phyloP scores from a whole-genome alignment of 2,888 invertebrate species.

The Metellina segmentata region DNA sequence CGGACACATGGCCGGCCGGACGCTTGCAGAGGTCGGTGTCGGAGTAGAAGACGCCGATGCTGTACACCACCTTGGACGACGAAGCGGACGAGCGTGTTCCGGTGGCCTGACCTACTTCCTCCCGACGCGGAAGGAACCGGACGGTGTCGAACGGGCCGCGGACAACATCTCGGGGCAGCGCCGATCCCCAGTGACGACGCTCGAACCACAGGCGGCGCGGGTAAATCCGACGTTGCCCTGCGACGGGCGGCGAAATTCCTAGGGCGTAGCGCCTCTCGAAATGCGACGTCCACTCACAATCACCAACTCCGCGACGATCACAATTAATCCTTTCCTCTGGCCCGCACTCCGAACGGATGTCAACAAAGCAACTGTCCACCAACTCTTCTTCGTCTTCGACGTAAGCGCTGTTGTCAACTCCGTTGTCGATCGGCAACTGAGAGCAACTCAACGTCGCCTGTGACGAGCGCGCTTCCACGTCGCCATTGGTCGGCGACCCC shows the following conservation, averaged over 20 bases:
- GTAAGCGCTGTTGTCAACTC: slow-evolving; percentile 62
- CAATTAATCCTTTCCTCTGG: slow-evolving; percentile 4
- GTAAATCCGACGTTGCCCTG: slow-evolving; percentile 8
- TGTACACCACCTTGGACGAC: slow-evolving; percentile 45
- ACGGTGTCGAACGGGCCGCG: background rate
- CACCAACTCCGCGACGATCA: slow-evolving; percentile 1
- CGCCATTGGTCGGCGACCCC: slow-evolving; percentile 29
- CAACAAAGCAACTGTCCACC: slow-evolving; percentile 27
- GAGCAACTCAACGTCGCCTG: slow-evolving; percentile 15
- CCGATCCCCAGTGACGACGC: slow-evolving; percentile 59
- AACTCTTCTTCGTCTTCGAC: background rate
- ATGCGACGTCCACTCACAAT: slow-evolving; percentile 13
- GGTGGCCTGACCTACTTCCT: slow-evolving; percentile 54
- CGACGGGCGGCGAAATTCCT: slow-evolving; percentile 34
- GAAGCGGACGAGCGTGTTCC: background rate
- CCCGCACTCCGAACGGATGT: background rate
- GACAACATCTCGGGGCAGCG: slow-evolving; percentile 18
- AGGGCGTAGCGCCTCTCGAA: slow-evolving; percentile 1
- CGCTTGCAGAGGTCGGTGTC: slow-evolving; percentile 71
- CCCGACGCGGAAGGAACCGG: slow-evolving; percentile 21
- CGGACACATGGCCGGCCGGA: background rate
- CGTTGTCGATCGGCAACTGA: slow-evolving; percentile 25
- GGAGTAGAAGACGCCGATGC: slow-evolving; percentile 77
- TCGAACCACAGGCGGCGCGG: slow-evolving; percentile 67
- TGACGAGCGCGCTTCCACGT: slow-evolving; percentile 2